A percentile compares a stretch with the other conserved stretches of the same genome.
phyloP scores from a whole-genome alignment of 2,888 invertebrate genomes.

The Agrotis segetum region DNA sequence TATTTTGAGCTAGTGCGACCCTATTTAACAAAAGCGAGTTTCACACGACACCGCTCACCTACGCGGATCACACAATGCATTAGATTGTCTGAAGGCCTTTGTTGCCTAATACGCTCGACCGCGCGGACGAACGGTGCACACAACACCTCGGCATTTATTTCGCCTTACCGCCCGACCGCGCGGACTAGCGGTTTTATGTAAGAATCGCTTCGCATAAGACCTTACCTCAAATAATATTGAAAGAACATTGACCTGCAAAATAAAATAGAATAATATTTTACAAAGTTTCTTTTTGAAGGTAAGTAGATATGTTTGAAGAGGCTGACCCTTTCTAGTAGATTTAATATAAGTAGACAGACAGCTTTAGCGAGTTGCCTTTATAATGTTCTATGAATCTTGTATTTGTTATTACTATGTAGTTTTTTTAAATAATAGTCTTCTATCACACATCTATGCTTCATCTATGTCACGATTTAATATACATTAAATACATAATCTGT shows the following conservation, averaged over 20 bases:
- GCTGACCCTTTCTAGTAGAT: constrained; percentile 67
- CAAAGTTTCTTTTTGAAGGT: constrained; percentile 42
- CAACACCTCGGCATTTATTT: no score
- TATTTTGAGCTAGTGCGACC: constrained; percentile 14
- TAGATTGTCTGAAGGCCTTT: no score
- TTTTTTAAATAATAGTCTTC: constrained; percentile 44
- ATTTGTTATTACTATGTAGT: constrained; percentile 58
- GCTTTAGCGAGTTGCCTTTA: constrained; percentile 75
- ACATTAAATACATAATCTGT: neutral
- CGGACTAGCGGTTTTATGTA: no score
- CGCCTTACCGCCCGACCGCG: no score
- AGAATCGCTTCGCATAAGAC: neutral
- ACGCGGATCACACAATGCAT: no score
- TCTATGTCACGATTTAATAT: constrained; percentile 10
- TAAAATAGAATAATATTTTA: neutral
- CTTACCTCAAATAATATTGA: constrained; percentile 42
- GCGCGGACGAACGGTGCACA: no score
- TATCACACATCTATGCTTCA: constrained; percentile 21
- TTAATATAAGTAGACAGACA: constrained; percentile 61
- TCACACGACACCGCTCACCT: no score
- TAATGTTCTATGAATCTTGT: constrained; percentile 63
- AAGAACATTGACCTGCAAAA: constrained; percentile 18
- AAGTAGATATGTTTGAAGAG: constrained; percentile 64
- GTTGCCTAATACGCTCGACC: no score
- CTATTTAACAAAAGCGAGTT: neutral